These are phyloP conservation scores for Oxystoma pomonae DNA, from an alignment of 2,888 invertebrate species.

Conservation along the genomic window DNA sequence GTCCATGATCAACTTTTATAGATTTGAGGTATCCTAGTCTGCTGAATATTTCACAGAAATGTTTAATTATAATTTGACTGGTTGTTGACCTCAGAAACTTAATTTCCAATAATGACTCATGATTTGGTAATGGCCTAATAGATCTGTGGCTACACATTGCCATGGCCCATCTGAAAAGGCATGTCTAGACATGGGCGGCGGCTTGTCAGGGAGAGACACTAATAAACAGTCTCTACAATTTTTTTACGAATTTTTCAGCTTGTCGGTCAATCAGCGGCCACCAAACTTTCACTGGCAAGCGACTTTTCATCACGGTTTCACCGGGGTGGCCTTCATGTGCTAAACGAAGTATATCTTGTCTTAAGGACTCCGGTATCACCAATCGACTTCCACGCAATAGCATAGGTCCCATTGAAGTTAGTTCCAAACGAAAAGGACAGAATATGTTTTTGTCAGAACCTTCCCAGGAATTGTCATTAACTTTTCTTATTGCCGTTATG, in stretches of 20 bases:
- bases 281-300: slow-evolving; percentile 23
- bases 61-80: too few species aligned
- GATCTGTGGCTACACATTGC: background rate
- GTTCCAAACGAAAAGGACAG: slow-evolving; percentile 11
- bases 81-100: background rate
- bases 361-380: slow-evolving; percentile 2
- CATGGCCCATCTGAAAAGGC: background rate
- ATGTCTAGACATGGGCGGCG: slow-evolving; percentile 2
- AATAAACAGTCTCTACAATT: slow-evolving; percentile 22
- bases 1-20: too few species aligned
- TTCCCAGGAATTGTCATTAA: too few species aligned
- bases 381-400: slow-evolving; percentile 4
- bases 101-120: background rate
- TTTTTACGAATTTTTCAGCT: slow-evolving; percentile 23
- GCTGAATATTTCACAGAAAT: too few species aligned
- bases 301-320: slow-evolving; percentile 26
- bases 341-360: slow-evolving; percentile 16
- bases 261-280: slow-evolving; percentile 15
- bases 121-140: too few species aligned
- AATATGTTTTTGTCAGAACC: slow-evolving; percentile 8
- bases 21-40: background rate
- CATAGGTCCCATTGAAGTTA: slow-evolving; percentile 8
- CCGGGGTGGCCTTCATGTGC: slow-evolving; percentile 30
- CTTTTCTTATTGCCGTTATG: background rate
- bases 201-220: slow-evolving; percentile 16